phyloP scores from a whole-genome alignment of 2,888 invertebrate species.

The Leuctra nigra region DNA sequence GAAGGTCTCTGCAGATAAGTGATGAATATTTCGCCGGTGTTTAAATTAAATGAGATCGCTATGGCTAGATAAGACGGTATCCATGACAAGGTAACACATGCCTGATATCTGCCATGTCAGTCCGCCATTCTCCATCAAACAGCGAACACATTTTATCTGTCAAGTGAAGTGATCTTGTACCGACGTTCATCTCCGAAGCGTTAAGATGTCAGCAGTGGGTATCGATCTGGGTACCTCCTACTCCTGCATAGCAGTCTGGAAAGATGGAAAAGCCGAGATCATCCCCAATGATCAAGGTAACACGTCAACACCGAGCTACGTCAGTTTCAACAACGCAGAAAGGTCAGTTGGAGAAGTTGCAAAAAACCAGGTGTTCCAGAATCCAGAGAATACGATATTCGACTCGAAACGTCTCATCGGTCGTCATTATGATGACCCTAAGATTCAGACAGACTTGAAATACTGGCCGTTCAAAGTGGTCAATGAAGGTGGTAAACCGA shows the following conservation, averaged over 20 bases:
- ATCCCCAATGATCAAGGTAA: conserved; percentile 89
- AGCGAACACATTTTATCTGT: too few species aligned
- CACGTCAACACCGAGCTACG: conserved; percentile 78
- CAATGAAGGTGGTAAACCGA: conserved; percentile 42
- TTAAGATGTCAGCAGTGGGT: conserved; percentile 62
- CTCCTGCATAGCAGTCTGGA: conserved; percentile 78
- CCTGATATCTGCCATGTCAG: too few species aligned
- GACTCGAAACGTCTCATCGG: conserved; percentile 77
- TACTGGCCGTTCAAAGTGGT: conserved; percentile 53
- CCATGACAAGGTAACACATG: too few species aligned
- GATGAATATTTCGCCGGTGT: too few species aligned
- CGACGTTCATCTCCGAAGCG: too few species aligned
- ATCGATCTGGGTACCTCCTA: conserved; percentile 90
- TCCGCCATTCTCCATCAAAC: too few species aligned
- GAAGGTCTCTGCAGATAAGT: too few species aligned
- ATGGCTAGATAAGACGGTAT: too few species aligned
- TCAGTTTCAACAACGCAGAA: conserved; percentile 75
- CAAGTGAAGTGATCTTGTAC: too few species aligned
- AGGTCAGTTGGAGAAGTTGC: conserved; percentile 52
- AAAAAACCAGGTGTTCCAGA: conserved; percentile 50
- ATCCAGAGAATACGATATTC: conserved; percentile 42
- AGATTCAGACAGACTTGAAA: conserved; percentile 74
- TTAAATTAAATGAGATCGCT: too few species aligned
- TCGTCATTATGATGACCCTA: conserved; percentile 76
- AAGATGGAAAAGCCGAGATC: conserved; percentile 72